phyloP scores from a whole-genome alignment of 2,113 vertebrate species.

The Pterophyllum scalare region DNA sequence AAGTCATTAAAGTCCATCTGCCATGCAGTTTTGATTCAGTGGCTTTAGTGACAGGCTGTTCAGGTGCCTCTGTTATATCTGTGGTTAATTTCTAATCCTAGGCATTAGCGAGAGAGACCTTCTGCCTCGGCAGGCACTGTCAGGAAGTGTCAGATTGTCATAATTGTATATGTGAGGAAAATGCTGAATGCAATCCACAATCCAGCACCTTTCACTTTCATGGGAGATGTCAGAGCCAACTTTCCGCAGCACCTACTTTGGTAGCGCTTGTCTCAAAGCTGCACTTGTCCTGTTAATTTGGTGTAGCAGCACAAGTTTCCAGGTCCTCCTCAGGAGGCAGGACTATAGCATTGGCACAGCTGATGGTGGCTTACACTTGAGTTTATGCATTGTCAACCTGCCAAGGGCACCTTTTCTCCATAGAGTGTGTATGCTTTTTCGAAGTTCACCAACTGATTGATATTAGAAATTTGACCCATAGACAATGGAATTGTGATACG shows the following conservation, averaged over 20 bases:
- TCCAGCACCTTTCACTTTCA: background rate
- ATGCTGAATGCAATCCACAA: background rate
- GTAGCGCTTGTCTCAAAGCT: background rate
- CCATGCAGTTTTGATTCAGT: background rate
- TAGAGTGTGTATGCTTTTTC: background rate
- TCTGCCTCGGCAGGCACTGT: background rate
- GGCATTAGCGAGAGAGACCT: background rate
- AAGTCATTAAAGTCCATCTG: background rate
- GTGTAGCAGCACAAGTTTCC: background rate
- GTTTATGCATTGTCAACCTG: background rate
- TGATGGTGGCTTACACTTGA: background rate
- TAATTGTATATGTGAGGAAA: background rate
- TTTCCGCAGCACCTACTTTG: background rate
- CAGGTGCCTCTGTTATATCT: background rate
- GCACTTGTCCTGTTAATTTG: background rate
- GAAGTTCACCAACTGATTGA: background rate
- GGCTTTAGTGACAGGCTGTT: background rate
- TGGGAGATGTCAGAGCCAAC: background rate
- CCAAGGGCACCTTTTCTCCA: background rate
- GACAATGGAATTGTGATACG: too few relatives aligned
- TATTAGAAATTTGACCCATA: too few relatives aligned
- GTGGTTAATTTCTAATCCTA: background rate
- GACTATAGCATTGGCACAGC: background rate
- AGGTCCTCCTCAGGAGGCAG: background rate
- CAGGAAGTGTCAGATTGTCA: background rate